Percentiles rank a stretch among this genome's conserved stretches.
phyloP scores from a whole-genome alignment of 2,888 invertebrate genomes.

The Drosophila formosana region DNA sequence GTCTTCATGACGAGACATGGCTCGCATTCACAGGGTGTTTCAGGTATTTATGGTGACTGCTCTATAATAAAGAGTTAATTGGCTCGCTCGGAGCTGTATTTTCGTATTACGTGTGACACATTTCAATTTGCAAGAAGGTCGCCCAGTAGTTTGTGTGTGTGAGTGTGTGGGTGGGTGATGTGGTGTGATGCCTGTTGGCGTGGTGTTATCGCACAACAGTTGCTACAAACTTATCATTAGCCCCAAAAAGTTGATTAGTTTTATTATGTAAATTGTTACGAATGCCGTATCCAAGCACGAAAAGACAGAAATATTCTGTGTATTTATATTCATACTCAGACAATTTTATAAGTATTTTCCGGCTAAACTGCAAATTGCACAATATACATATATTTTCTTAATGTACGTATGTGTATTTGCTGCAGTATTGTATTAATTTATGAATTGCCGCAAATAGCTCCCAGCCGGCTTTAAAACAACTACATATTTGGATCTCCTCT shows the following conservation, averaged over 20 bases:
- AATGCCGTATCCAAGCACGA: slow-evolving; percentile 42
- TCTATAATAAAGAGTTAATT: slow-evolving; percentile 32
- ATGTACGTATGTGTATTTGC: background rate
- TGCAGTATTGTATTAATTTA: slow-evolving; percentile 23
- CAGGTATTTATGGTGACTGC: slow-evolving; percentile 5
- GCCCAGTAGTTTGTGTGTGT: slow-evolving; percentile 5
- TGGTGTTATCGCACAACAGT: slow-evolving; percentile 21
- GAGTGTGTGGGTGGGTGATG: slow-evolving; percentile 4
- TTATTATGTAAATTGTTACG: slow-evolving; percentile 46
- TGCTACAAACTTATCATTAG: slow-evolving; percentile 40
- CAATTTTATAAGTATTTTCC: slow-evolving; percentile 9
- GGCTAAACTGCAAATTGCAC: slow-evolving; percentile 28
- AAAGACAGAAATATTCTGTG: slow-evolving; percentile 27
- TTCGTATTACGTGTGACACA: slow-evolving; percentile 49
- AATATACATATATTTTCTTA: background rate
- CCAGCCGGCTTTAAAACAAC: slow-evolving; percentile 15
- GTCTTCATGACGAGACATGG: slow-evolving; percentile 8
- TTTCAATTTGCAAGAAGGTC: slow-evolving; percentile 54
- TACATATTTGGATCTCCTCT: background rate
- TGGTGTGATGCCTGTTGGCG: slow-evolving; percentile 19
- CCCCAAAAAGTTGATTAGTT: slow-evolving; percentile 49
- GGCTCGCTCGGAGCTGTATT: slow-evolving; percentile 13
- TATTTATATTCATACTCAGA: background rate
- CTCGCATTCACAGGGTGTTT: slow-evolving; percentile 41
- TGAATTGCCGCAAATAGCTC: slow-evolving; percentile 16